Evolutionary conservation across 2,888 invertebrate species (phyloP), one percentile per base, ranked within the genome.

Genomic region (Dromius quadrimaculatus): DNA sequence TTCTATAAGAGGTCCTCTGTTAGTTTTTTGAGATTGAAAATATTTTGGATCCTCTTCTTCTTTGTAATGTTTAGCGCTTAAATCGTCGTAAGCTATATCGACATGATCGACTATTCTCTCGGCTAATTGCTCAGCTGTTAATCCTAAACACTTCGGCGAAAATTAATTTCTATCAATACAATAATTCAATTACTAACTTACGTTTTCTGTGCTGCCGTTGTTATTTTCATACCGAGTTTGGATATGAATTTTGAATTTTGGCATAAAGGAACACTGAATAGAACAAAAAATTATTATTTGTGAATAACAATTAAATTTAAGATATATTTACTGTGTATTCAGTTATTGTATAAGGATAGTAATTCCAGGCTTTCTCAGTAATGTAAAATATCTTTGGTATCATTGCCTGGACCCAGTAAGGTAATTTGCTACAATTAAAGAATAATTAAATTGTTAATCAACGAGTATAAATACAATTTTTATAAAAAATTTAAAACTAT

Each of bases 341-440:
- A 86, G 83, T 95, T 63, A 92, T 89, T 15, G 95, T 95, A 77
- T 89, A 94, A 8, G 96, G 96, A 84, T 94, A 97, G 83, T 92
- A 96, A 82, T 97, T 96, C 95, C 95, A 96, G 9, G 95, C 94
- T 80, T 95, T 95, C 83, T 96, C 96, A 71, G 92, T 95, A 13
- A 96, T 89, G 83, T 96, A 97, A 84, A 96, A 95, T 80, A 96
- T 90, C 82, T 91, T 90, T 74, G 96, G 96, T 78, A 93, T 89
- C 76, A 96, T 83, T 2, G 93, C 89, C 82, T 94, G 93, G 64
- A 95, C 85, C 95, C 95, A 97, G 79, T 91, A 91, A 2, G 96
- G 96, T 72, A 96, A 86, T 77, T 94, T 93, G 80, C 95, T 94
- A 87, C 73, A 75, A 75, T 34, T n/a, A 19, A 57, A 17, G 5